Conservation (phyloP, 2,797 vertebrate species). For the Ceyx erithaca region DNA sequence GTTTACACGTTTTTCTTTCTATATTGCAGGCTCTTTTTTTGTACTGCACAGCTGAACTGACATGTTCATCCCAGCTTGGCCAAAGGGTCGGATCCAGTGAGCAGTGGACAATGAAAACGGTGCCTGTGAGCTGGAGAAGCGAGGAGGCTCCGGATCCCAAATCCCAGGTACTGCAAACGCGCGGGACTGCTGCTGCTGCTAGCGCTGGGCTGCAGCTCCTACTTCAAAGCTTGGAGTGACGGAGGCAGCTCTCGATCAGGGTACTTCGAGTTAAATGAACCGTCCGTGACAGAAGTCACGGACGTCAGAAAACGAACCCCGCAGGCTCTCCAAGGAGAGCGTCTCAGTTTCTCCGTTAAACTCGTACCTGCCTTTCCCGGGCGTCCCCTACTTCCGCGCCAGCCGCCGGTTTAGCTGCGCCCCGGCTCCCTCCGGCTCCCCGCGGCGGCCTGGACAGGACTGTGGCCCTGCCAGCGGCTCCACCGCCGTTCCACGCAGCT, state of each 20-base stretch:
- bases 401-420: neutral
- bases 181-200: neutral
- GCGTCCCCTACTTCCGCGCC: neutral
- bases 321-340: neutral
- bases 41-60: neutral
- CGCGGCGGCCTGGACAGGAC: neutral
- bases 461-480: neutral
- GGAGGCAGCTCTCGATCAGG: neutral
- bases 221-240: neutral
- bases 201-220: neutral
- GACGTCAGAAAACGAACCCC: neutral
- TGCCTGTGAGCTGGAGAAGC: neutral
- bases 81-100: neutral
- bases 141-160: neutral
- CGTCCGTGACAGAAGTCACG: neutral
- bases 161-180: neutral
- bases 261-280: neutral
- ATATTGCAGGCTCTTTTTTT: neutral
- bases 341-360: neutral
- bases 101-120: neutral
- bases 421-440: neutral
- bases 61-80: neutral
- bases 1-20: neutral
- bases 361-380: neutral
- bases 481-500: neutral